Base-by-base conservation (phyloP, 1,140 invertebrate genomes). In the Diorhabda elongata region DNA sequence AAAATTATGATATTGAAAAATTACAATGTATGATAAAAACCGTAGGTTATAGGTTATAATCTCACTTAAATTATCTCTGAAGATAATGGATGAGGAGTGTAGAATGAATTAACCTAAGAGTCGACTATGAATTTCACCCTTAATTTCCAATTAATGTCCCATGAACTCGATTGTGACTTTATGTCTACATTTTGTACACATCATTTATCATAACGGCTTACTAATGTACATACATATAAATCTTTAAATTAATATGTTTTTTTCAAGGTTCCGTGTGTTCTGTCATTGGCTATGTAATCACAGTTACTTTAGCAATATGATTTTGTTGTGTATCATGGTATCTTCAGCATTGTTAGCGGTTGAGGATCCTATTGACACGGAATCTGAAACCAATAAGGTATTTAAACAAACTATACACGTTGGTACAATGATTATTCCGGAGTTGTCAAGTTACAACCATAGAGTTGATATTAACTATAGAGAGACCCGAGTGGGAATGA, bases 211-310 rank as follows among this genome's bases (percentile, higher is more conserved):
- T 26, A 26, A 26, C 1, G 26, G 26, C 26, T 26, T 26, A 26
- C 26, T 26, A 26, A 26, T 26, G 26, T 26, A 6, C 58, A 9
- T 4, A 3, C 9, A 45, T 63, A 11, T 5, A 42, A 42, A 45
- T n/a, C 8, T 9, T 44, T 26, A 44, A 44, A 42, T 44, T 0
- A 9, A 26, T 26, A 7, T 52, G 69, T 44, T 42, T 26, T 59
- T 73, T 76, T 76, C 41, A 67, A 97, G 96, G 83, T 94, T 99
- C 84, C 94, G 98, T 41, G 88, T 98, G 3, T 93, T 98, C 76
- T 99, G 97, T 82, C 96, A 99, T 83, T 94, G 91, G 87, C 86
- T 98, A 69, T 97, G 95, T 78, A 98, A 98, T 81, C 97, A 99
- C 79, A 91, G 90, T 64, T 91, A 95, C 76, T 99, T 99, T 81